Conservation (phyloP, 2,888 invertebrate species). For the Elegia similella region DNA sequence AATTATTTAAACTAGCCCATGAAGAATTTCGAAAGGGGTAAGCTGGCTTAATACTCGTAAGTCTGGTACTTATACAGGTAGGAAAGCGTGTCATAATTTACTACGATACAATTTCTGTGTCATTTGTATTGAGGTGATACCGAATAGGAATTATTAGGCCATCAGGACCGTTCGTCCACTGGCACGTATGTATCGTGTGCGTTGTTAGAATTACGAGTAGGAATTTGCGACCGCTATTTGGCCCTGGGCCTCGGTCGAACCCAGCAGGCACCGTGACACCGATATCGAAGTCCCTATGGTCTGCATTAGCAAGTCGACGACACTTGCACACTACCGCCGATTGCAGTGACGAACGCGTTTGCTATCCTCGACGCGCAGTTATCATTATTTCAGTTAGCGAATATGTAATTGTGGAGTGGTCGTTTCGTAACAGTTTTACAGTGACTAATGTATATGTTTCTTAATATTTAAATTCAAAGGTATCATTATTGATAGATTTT, state of each 20-base stretch:
- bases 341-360: conserved; percentile 65
- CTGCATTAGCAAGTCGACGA: conserved; percentile 42
- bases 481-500: background rate
- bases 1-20: too few species aligned
- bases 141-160: conserved; percentile 69
- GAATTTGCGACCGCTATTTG: conserved; percentile 80
- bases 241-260: conserved; percentile 52
- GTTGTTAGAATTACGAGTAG: conserved; percentile 77
- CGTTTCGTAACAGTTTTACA: conserved; percentile 45
- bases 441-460: conserved; percentile 19
- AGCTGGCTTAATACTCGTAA: too few species aligned
- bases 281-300: conserved; percentile 66
- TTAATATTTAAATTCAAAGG: background rate
- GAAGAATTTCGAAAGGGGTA: too few species aligned
- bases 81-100: background rate
- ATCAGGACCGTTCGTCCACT: conserved; percentile 64
- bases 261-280: conserved; percentile 69
- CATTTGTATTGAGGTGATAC: conserved; percentile 48
- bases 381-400: conserved; percentile 69
- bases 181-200: conserved; percentile 68
- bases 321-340: conserved; percentile 52
- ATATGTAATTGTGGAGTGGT: conserved; percentile 63
- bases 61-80: background rate
- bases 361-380: conserved; percentile 58
- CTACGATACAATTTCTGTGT: conserved; percentile 32